A percentile compares a stretch with the other conserved stretches of the same genome.
phyloP scores from a whole-genome alignment of 2,113 vertebrate species.

The Tachuris rubrigastra region DNA sequence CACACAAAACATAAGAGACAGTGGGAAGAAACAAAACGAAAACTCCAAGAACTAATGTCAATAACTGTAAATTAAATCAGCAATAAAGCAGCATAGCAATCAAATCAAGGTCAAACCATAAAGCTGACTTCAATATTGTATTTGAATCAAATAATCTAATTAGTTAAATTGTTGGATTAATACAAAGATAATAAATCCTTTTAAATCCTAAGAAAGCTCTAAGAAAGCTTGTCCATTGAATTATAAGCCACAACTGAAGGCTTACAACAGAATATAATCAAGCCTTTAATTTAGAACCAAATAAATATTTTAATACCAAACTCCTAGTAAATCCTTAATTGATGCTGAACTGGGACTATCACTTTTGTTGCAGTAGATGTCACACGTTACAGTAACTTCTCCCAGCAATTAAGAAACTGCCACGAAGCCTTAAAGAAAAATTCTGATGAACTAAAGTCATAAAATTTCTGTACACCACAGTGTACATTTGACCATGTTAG shows the following conservation, averaged over 20 bases:
- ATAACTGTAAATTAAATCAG: background rate
- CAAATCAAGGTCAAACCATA: background rate
- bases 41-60: background rate
- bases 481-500: background rate
- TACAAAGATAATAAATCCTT: background rate
- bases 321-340: background rate
- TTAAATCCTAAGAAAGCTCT: background rate
- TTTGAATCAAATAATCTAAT: conserved; percentile 6
- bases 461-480: background rate
- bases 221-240: background rate
- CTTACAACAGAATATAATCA: background rate
- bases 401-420: background rate
- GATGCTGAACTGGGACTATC: background rate
- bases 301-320: conserved; percentile 1
- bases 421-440: background rate
- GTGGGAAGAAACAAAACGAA: background rate
- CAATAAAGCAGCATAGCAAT: background rate
- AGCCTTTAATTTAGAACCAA: background rate
- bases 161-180: conserved; percentile 1
- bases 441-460: background rate
- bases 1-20: background rate
- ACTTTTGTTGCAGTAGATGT: background rate
- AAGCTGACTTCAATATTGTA: background rate
- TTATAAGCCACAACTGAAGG: background rate
- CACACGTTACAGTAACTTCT: background rate